Evolutionary conservation across 2,113 vertebrate species (phyloP).

Genomic region (Triplophysa dalaica): DNA sequence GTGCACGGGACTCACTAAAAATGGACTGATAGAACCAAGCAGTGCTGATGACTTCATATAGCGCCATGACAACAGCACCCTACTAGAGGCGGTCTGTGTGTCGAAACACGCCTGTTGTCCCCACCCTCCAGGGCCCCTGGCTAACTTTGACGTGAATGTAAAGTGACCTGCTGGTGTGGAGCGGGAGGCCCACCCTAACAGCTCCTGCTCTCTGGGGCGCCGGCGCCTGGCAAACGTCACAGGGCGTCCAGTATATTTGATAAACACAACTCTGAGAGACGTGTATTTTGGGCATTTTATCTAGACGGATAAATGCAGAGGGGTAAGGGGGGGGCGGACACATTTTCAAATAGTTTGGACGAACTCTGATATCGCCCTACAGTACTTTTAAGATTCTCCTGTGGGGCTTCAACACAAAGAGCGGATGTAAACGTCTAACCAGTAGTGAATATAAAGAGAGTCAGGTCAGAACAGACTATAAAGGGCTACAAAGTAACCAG

Average conservation of each 20-base stretch:
- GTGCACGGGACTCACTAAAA: background rate
- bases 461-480: constrained; percentile 41
- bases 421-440: background rate
- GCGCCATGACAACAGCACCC: constrained; percentile 35
- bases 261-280: background rate
- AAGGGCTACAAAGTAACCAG: too few relatives aligned
- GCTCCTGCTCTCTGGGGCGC: constrained; percentile 38
- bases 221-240: constrained; percentile 22
- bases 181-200: constrained; percentile 18
- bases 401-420: too few relatives aligned
- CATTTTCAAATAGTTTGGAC: too few relatives aligned
- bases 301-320: too few relatives aligned
- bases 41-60: constrained; percentile 60
- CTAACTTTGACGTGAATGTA: constrained; percentile 55
- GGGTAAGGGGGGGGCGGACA: too few relatives aligned
- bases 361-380: too few relatives aligned
- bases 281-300: background rate
- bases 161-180: constrained; percentile 53
- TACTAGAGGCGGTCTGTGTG: background rate
- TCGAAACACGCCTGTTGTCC: background rate
- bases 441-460: background rate
- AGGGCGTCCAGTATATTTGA: background rate
- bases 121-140: constrained; percentile 40
- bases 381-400: too few relatives aligned
- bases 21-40: constrained; percentile 52